These are phyloP conservation scores for Nematopogon swammerdamellus DNA, from an alignment of 2,888 invertebrate genomes.

Conservation along the genomic window DNA sequence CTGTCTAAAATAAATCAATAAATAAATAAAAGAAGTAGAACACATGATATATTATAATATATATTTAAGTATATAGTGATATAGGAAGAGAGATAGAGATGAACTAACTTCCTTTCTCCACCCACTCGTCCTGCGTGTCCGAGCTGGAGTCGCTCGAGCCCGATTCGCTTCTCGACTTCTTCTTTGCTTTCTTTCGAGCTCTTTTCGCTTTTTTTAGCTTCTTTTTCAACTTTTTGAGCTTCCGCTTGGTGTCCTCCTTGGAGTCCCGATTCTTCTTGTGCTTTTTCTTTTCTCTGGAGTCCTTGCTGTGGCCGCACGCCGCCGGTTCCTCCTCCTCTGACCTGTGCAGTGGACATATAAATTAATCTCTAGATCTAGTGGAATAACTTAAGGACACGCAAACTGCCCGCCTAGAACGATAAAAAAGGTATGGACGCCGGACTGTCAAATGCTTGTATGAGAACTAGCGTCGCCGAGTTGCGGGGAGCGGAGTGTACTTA, in stretches of 20 bases:
- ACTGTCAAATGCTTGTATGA: too few species aligned
- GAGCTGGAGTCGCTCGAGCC: slow-evolving; percentile 29
- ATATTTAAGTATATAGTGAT: too few species aligned
- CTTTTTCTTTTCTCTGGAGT: slow-evolving; percentile 31
- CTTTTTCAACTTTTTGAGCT: slow-evolving; percentile 54
- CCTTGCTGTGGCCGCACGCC: slow-evolving; percentile 12
- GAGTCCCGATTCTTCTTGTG: slow-evolving; percentile 28
- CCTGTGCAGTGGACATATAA: neutral
- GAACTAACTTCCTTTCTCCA: slow-evolving; percentile 60
- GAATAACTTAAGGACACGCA: too few species aligned
- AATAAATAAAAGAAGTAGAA: too few species aligned
- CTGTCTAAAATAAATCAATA: too few species aligned
- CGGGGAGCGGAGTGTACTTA: too few species aligned
- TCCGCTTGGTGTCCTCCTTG: slow-evolving; percentile 54
- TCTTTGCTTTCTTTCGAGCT: slow-evolving; percentile 48
- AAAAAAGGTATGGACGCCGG: too few species aligned
- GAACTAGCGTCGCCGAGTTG: too few species aligned
- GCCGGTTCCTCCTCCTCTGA: slow-evolving; percentile 14
- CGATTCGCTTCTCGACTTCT: slow-evolving; percentile 35
- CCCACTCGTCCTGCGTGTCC: slow-evolving; percentile 62
- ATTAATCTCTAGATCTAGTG: too few species aligned
- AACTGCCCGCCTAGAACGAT: too few species aligned
- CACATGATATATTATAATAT: too few species aligned
- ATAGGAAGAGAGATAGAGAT: too few species aligned
- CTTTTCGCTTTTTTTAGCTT: slow-evolving; percentile 52